Conservation (phyloP, 2,797 vertebrate genomes). For the Premnoplex brunnescens region DNA sequence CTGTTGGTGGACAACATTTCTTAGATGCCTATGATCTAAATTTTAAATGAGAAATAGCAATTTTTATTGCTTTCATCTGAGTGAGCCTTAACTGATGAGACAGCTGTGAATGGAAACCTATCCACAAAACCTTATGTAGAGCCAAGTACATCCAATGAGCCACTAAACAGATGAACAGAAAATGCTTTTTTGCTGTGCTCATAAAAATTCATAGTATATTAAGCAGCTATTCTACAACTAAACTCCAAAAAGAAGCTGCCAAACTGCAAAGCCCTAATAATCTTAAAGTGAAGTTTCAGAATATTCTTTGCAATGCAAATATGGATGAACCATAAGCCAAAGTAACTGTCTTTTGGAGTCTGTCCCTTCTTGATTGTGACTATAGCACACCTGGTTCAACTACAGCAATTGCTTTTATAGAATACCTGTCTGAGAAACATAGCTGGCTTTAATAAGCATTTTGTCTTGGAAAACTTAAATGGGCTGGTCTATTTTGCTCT, state of each 20-base stretch:
- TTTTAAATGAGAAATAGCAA: background rate
- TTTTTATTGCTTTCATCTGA: background rate
- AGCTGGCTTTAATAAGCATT: background rate
- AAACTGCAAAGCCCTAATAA: background rate
- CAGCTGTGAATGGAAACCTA: conserved; percentile 2
- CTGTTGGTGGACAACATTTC: background rate
- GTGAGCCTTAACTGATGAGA: background rate
- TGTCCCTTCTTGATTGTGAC: background rate
- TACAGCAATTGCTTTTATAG: background rate
- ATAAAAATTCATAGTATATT: background rate
- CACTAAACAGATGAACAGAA: background rate
- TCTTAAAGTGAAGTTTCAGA: background rate
- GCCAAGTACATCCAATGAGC: background rate
- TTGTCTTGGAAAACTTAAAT: background rate
- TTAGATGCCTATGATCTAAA: background rate
- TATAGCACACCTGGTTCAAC: background rate
- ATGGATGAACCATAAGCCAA: background rate
- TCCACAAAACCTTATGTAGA: background rate
- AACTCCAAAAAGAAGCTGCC: background rate
- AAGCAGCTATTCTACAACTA: background rate
- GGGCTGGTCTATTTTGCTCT: background rate
- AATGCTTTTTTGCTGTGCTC: background rate
- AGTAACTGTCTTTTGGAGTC: background rate
- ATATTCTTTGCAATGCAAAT: background rate
- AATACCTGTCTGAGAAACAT: background rate